These are phyloP conservation scores for Spea bombifrons DNA, from an alignment of 2,113 vertebrate species.

Conservation along the genomic window DNA sequence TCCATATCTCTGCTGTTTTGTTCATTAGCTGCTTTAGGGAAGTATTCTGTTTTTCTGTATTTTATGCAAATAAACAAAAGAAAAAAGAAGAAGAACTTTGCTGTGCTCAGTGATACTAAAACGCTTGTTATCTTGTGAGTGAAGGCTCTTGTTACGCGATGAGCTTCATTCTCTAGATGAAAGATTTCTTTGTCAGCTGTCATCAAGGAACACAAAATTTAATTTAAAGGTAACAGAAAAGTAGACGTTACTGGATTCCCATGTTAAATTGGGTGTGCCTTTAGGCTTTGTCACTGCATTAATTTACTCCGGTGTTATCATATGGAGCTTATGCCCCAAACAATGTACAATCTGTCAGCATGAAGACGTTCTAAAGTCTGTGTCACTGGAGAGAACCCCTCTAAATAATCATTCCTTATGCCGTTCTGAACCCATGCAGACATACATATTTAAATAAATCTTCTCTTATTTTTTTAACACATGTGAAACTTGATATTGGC, in stretches of 20 bases:
- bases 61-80: conserved; percentile 35
- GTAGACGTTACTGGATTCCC: not conserved
- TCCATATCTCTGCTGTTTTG: conserved; percentile 34
- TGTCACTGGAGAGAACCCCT: too few species aligned
- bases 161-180: conserved; percentile 7
- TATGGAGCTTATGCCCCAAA: too few species aligned
- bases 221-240: conserved; percentile 15
- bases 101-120: not conserved
- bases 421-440: too few species aligned
- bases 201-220: not conserved
- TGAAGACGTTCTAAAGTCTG: too few species aligned
- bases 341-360: too few species aligned
- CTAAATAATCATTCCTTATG: too few species aligned
- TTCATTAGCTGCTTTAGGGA: not conserved
- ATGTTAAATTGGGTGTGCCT: too few species aligned
- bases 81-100: conserved; percentile 7
- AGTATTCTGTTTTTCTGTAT: conserved; percentile 12
- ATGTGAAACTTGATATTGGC: too few species aligned
- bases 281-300: too few species aligned
- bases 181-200: conserved; percentile 13
- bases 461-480: too few species aligned
- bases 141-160: conserved; percentile 11
- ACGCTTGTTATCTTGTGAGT: conserved; percentile 18
- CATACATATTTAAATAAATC: too few species aligned
- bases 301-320: too few species aligned